Conservation (phyloP, 1,140 invertebrate genomes). For the Hydropsyche tenuis region DNA sequence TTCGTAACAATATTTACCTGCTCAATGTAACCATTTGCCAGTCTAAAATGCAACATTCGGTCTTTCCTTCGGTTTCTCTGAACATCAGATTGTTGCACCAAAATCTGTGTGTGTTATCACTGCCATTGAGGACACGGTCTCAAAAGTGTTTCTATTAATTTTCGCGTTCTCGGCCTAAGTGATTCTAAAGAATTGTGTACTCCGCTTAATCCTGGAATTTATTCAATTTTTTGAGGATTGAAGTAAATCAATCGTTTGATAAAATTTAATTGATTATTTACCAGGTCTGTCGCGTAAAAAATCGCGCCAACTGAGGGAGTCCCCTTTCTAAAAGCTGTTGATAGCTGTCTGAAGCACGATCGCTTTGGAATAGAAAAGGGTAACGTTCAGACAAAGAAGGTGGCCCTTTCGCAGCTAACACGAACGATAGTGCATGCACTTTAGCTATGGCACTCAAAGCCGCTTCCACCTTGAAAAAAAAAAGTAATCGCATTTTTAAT, state of each 20-base stretch:
- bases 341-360: slow-evolving; percentile 77
- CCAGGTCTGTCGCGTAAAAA: slow-evolving; percentile 71
- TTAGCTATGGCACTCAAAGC: slow-evolving; percentile 74
- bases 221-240: not conserved
- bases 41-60: slow-evolving; percentile 73
- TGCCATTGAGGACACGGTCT: slow-evolving; percentile 69
- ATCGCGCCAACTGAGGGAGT: slow-evolving; percentile 73
- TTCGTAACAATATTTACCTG: slow-evolving; percentile 51
- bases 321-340: slow-evolving; percentile 77
- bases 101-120: slow-evolving; percentile 79
- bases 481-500: not conserved
- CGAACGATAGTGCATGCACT: slow-evolving; percentile 74
- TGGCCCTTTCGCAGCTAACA: slow-evolving; percentile 69
- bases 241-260: slow-evolving; percentile 56
- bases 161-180: slow-evolving; percentile 66
- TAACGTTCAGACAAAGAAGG: slow-evolving; percentile 70
- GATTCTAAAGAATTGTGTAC: slow-evolving; percentile 57
- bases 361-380: slow-evolving; percentile 75
- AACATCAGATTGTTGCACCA: slow-evolving; percentile 85
- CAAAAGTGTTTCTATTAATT: slow-evolving; percentile 69
- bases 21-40: slow-evolving; percentile 87
- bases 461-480: slow-evolving; percentile 58
- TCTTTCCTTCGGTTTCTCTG: slow-evolving; percentile 61
- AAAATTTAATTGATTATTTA: slow-evolving; percentile 22
- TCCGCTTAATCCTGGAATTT: slow-evolving; percentile 53